These are phyloP conservation scores for Labia minor DNA, from an alignment of 2,888 invertebrate species.

Conservation along the genomic window DNA sequence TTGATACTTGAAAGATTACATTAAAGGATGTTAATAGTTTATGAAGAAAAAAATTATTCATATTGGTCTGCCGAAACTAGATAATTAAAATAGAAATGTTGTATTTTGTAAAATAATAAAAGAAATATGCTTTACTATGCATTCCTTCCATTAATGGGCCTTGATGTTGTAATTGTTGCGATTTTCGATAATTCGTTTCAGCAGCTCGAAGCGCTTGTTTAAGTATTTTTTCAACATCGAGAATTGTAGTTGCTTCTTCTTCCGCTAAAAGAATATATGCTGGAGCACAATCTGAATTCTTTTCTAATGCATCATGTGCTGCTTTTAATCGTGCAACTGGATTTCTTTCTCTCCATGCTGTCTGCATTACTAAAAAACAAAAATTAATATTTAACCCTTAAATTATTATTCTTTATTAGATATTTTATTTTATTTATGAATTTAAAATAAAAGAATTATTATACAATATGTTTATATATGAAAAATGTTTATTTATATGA, in stretches of 20 bases:
- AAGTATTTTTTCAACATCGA: slow-evolving; percentile 73
- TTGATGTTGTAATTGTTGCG: slow-evolving; percentile 70
- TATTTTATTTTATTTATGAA: neutral
- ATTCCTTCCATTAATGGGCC: slow-evolving; percentile 60
- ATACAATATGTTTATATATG: neutral
- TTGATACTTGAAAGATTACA: no score
- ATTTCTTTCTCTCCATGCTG: slow-evolving; percentile 92
- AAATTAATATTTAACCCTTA: neutral
- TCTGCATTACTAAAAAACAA: slow-evolving; percentile 64
- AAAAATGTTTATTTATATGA: slow-evolving; percentile 14
- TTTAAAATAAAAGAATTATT: no score
- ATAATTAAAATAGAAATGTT: neutral
- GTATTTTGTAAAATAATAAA: neutral
- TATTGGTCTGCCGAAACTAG: no score
- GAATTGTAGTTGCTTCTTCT: slow-evolving; percentile 88
- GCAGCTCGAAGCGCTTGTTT: slow-evolving; percentile 76
- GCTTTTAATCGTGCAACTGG: slow-evolving; percentile 80
- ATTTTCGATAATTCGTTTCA: slow-evolving; percentile 66
- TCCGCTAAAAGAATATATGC: slow-evolving; percentile 92
- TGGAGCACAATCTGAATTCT: slow-evolving; percentile 84
- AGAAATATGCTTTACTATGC: slow-evolving; percentile 42
- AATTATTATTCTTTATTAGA: neutral
- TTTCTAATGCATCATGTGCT: slow-evolving; percentile 78
- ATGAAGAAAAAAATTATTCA: no score
- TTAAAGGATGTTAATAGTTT: no score